Conservation (phyloP, 2,888 invertebrate genomes). For the Elysia crispata region DNA sequence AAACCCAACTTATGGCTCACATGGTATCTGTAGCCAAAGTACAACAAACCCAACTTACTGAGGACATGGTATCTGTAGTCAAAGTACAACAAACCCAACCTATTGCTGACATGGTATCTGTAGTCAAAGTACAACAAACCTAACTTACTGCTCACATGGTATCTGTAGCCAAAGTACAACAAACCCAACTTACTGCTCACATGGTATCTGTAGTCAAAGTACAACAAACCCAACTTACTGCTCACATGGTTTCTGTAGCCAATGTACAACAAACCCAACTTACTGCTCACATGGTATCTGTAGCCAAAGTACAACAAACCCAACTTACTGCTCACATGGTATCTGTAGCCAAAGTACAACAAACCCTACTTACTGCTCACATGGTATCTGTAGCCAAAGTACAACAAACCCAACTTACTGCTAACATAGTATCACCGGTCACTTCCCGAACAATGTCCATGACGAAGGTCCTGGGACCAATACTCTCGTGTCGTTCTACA, state of each 20-base stretch:
- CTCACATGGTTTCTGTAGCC: neutral
- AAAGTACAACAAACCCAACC: neutral
- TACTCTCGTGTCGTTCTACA: slow-evolving; percentile 37
- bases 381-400: no score
- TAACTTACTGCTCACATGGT: neutral
- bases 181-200: neutral
- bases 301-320: no score
- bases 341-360: no score
- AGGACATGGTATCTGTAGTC: no score
- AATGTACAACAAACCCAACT: neutral
- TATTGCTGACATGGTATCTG: neutral
- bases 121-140: neutral
- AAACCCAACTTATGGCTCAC: neutral
- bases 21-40: neutral
- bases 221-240: neutral
- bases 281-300: neutral
- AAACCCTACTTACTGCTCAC: neutral
- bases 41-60: neutral
- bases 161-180: no score
- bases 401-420: slow-evolving; percentile 20
- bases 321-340: neutral
- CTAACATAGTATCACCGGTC: slow-evolving; percentile 11
- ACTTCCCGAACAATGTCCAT: slow-evolving; percentile 38
- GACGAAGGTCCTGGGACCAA: slow-evolving; percentile 24
- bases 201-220: no score